Evolutionary conservation across 2,113 vertebrate genomes (phyloP).

Genomic region (Leptosomus discolor): DNA sequence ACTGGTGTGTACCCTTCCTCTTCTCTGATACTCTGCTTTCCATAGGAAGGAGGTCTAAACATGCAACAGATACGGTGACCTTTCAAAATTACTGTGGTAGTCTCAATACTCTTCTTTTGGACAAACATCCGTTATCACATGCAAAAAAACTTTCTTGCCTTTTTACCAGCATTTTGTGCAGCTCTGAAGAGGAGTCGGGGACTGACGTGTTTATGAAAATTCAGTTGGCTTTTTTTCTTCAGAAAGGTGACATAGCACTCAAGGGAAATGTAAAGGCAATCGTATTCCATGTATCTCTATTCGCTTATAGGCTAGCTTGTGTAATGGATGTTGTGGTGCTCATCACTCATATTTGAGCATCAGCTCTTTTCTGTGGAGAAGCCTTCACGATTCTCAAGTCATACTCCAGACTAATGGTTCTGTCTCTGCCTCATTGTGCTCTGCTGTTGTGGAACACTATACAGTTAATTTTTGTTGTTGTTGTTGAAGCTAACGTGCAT

Average conservation of each 20-base stretch:
- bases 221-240: not conserved
- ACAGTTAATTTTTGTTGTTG: not conserved
- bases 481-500: not conserved
- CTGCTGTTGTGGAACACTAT: not conserved
- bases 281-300: not conserved
- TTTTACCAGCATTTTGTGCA: not conserved
- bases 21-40: not conserved
- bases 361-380: not conserved
- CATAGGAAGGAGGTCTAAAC: not conserved
- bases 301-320: not conserved
- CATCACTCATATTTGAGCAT: not conserved
- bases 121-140: not conserved
- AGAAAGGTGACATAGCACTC: not conserved
- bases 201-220: not conserved
- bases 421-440: not conserved
- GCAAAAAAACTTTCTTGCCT: not conserved
- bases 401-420: not conserved
- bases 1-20: not conserved
- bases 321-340: not conserved
- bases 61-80: rapidly evolving
- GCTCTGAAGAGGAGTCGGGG: not conserved
- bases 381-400: not conserved
- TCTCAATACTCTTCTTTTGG: not conserved
- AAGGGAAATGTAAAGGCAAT: not conserved
- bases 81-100: not conserved